Base-by-base conservation (phyloP, 2,113 vertebrate genomes). In the Brevimyrus niger region DNA sequence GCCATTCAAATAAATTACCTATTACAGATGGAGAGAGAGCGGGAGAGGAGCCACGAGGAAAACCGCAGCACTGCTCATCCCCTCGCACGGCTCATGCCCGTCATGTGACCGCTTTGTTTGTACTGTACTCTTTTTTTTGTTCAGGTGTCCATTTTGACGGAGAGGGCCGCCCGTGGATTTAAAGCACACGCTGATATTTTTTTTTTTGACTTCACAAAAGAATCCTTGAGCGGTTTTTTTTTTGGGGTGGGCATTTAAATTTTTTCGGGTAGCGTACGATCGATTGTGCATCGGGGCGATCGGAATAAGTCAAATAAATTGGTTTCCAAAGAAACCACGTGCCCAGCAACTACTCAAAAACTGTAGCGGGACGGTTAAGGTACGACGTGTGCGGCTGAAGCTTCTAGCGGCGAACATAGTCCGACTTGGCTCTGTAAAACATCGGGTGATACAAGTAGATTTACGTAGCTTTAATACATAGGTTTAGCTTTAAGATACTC, bases 1-100 rank as follows among this genome's bases (percentile, higher is more conserved):
- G 83, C 88, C 65, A 89, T 88, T 92, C 82, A 89, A 80, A 91
- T 89, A 91, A 91, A 93, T 87, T 83, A 90, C 88, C 89, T 91
- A 87, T 87, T 88, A 92, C 61, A 88, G 23, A 42, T 19, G 80
- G 65, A 23, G 51, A 61, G 65, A 80, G 83, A 82, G 23, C 42
- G 48, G 17, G 87, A 85, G 83, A 84, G 73, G 88, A 88, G 82
- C 91, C 91, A 88, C 91, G 85, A 91, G 89, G 46, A 44, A 88
- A 91, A 23, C 9, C 92, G 69, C 90, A 89, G 47, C 35, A 89
- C 90, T 1, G 10, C 35, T 19, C 61, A 13, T 80, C 73, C 35
- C 31, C 15, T 3, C 35, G 2, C 61, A 31, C 0, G 9, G n/a
- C 61, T 65, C 61, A n/a, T n/a, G 61, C 27, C 3, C 10, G n/a